Evolutionary conservation across 2,113 vertebrate genomes (phyloP).

Genomic region (Apteryx owenii): DNA sequence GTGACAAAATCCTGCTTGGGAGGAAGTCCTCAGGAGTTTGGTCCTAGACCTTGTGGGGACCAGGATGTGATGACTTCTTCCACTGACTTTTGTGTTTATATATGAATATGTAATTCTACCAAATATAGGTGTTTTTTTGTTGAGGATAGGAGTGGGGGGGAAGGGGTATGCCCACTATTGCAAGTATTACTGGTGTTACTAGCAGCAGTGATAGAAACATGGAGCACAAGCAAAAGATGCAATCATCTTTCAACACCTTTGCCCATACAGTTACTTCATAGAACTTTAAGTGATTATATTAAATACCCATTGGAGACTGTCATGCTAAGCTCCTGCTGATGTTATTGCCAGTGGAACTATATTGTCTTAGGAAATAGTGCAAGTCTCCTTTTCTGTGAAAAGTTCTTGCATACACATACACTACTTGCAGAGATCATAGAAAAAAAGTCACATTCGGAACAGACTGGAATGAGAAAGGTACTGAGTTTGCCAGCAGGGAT

Average conservation of each 20-base stretch:
- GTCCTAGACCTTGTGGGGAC: neutral
- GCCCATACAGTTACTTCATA: neutral
- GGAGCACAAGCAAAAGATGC: neutral
- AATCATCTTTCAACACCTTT: neutral
- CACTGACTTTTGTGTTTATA: neutral
- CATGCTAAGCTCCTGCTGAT: neutral
- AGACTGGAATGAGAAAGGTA: neutral
- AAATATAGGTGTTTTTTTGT: fast-evolving
- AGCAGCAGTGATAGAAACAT: neutral
- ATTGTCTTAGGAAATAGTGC: neutral
- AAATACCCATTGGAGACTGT: neutral
- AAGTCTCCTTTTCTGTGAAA: neutral
- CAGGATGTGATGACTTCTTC: neutral
- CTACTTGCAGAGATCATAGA: neutral
- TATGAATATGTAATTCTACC: neutral
- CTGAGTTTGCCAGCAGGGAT: neutral
- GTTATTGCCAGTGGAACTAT: neutral
- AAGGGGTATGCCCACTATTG: neutral
- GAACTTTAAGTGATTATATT: neutral
- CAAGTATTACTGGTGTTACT: neutral
- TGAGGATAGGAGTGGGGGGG: neutral
- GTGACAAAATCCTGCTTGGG: neutral
- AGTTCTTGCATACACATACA: neutral
- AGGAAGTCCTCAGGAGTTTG: neutral
- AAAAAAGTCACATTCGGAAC: neutral